A percentile compares a stretch with the other conserved stretches of the same genome.
Evolutionary conservation across 2,113 vertebrate genomes (phyloP).

Genomic region (Patagioenas fasciata): DNA sequence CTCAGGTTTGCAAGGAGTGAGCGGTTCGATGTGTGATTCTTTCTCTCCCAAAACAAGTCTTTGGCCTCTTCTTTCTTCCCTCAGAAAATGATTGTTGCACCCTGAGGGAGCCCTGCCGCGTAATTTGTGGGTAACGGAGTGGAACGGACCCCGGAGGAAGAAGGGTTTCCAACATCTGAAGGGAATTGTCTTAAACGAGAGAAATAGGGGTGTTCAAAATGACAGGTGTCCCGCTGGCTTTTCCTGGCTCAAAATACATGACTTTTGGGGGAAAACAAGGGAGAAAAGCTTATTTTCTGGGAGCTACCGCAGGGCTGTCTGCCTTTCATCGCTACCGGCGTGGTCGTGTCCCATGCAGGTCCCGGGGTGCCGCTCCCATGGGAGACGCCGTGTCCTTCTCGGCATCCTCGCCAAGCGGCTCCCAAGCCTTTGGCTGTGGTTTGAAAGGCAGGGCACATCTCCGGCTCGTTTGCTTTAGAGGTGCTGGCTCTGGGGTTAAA

Average conservation of each 20-base stretch:
- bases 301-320: background rate
- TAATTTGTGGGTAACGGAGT: background rate
- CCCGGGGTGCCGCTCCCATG: background rate
- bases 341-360: background rate
- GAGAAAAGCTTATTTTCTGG: background rate
- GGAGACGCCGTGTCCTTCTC: background rate
- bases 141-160: background rate
- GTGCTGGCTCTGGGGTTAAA: background rate
- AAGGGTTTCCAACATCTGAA: background rate
- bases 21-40: background rate
- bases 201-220: background rate
- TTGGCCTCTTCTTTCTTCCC: background rate
- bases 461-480: background rate
- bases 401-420: fast-evolving
- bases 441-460: background rate
- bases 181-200: background rate
- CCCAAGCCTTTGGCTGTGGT: background rate
- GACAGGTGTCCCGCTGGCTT: background rate
- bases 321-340: background rate
- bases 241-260: background rate
- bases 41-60: background rate
- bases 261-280: background rate
- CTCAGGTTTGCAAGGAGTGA: background rate
- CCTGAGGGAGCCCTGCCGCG: background rate
- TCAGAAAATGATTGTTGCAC: background rate